Evolutionary conservation across 2,797 vertebrate genomes (phyloP), one percentile per base, ranked within the genome.

Genomic region (Echeneis naucrates): DNA sequence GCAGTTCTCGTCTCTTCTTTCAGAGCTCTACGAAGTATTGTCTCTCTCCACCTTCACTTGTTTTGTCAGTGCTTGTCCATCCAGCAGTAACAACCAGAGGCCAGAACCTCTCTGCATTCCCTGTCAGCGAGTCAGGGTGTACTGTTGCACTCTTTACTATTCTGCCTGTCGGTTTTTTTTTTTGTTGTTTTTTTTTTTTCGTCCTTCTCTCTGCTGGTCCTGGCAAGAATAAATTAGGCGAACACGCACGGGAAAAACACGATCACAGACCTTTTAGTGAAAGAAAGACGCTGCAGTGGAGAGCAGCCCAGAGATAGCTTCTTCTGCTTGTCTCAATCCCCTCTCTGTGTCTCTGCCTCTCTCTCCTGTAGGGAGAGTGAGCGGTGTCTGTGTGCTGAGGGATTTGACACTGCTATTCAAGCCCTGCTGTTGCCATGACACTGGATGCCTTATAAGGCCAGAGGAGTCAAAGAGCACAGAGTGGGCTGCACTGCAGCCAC

Each of bases 321-420:
- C 87, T 89, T 72, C 78, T 61, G 85, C 82, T 81, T 72, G 87
- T 72, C 83, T 80, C 75, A 77, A 61, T 84, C 78, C 77, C 62
- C 55, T 63, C 82, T 82, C 75, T 77, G 76, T 67, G 60, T 82
- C 67, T 83, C 68, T 84, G 78, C 87, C 65, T 82, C 85, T 89
- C 89, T 80, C 85, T 91, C 89, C 89, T 88, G 90, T 83, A 82
- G 91, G 87, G 92, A 88, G 91, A 86, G 87, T 76, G 89, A 91
- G 91, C 90, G 92, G 92, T 87, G 94, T 93, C 87, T 94, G 93
- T 94, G 91, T 93, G 94, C 93, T 94, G 87, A 95, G 94, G 94
- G 95, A 95, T 95, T 95, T 95, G 94, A 95, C 94, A 95, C 94
- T 95, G 94, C 94, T 95, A 95, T 95, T 95, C 94, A 96, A 96